Percentiles rank a stretch among this genome's conserved stretches.
These are phyloP conservation scores for Phylloscopus whistleri DNA, from an alignment of 2,113 vertebrate genomes.

Conservation along the genomic window DNA sequence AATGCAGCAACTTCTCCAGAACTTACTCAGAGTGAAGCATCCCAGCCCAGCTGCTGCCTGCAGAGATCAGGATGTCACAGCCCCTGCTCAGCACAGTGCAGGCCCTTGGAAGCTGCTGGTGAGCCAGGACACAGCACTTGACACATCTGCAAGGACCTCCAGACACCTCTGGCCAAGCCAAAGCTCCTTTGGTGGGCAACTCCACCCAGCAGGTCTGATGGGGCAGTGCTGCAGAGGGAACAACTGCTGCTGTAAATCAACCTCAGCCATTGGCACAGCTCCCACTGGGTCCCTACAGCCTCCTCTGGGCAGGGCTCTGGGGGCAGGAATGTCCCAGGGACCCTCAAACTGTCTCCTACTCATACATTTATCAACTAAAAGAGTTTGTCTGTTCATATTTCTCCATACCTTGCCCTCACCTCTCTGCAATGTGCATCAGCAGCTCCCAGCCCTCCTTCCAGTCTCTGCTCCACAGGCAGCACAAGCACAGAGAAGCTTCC, in stretches of 20 bases:
- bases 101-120: background rate
- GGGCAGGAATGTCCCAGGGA: background rate
- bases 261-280: accelerated
- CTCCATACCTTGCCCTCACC: background rate
- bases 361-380: background rate
- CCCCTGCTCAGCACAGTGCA: background rate
- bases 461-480: background rate
- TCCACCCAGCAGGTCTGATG: background rate
- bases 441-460: background rate
- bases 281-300: background rate
- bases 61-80: background rate
- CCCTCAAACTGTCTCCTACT: background rate
- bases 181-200: background rate
- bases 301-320: background rate
- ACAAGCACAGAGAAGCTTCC: background rate
- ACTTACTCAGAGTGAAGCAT: background rate
- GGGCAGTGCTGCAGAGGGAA: background rate
- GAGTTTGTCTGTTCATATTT: background rate
- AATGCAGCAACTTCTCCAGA: background rate
- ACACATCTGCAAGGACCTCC: background rate
- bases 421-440: accelerated
- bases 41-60: background rate
- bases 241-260: background rate
- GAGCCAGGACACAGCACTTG: background rate
- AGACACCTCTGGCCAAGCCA: background rate